These are phyloP conservation scores for Gambelia wislizenii DNA, from an alignment of 2,797 vertebrate genomes.

Conservation along the genomic window DNA sequence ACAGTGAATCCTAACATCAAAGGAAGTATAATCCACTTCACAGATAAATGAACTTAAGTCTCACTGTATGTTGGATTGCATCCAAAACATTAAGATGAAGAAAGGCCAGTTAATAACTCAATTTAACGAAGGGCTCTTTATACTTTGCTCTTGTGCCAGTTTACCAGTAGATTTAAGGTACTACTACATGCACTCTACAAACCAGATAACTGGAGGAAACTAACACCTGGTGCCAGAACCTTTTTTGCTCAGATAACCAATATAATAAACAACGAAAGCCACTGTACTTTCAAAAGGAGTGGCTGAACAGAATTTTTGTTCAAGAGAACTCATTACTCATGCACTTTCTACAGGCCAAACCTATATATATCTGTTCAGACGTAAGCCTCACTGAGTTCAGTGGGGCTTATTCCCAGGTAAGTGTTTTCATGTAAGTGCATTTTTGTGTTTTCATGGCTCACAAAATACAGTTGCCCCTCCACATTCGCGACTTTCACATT, in stretches of 20 bases:
- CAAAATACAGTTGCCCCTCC: neutral
- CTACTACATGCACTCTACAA: slow-evolving; percentile 23
- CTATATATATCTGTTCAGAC: neutral
- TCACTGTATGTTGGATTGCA: neutral
- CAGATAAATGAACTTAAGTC: neutral
- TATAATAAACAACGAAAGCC: slow-evolving; percentile 22
- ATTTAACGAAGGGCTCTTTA: neutral
- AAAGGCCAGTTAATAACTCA: slow-evolving; percentile 5
- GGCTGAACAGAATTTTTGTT: slow-evolving; percentile 3
- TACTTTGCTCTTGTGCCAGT: slow-evolving; percentile 28
- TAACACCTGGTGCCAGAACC: slow-evolving; percentile 25
- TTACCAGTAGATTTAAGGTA: slow-evolving; percentile 47
- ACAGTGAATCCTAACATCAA: neutral
- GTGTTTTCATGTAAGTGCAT: neutral
- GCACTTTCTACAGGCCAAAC: neutral
- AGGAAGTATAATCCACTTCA: slow-evolving; percentile 12
- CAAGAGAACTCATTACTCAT: neutral
- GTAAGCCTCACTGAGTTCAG: neutral
- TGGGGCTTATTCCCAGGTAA: too few species aligned
- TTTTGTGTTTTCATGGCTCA: slow-evolving; percentile 1
- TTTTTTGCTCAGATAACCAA: slow-evolving; percentile 34
- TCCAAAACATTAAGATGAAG: slow-evolving; percentile 2
- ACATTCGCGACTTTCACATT: too few species aligned
- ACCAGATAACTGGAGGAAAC: slow-evolving; percentile 18
- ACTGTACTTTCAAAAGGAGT: slow-evolving; percentile 9